Conservation (phyloP, 2,113 vertebrate genomes). For the Neodon shergylaensis region DNA sequence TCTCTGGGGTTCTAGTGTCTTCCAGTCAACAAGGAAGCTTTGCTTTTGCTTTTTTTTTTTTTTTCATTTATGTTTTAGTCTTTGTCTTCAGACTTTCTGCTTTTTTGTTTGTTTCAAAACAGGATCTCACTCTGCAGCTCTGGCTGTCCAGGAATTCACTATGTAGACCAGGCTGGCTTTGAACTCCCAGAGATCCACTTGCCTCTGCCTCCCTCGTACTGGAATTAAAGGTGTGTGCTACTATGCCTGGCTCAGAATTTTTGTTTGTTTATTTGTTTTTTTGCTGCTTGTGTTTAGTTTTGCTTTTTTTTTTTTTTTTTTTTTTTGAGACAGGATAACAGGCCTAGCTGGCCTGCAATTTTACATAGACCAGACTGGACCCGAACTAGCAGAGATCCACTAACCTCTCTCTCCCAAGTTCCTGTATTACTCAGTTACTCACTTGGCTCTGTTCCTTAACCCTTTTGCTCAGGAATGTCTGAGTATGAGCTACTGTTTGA, state of each 20-base stretch:
- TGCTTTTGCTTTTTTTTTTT: too few relatives aligned
- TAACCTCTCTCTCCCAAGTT: neutral
- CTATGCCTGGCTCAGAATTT: too few relatives aligned
- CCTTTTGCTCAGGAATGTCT: slow-evolving; percentile 1
- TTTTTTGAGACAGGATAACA: neutral
- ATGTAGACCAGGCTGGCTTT: neutral
- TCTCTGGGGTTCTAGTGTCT: neutral
- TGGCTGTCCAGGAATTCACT: neutral
- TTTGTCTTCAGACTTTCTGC: neutral
- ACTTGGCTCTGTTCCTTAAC: neutral
- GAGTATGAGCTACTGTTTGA: neutral
- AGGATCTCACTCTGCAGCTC: neutral
- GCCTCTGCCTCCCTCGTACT: neutral
- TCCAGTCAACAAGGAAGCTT: neutral
- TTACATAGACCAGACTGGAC: neutral
- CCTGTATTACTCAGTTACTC: neutral
- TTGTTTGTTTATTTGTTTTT: neutral
- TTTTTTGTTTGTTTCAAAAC: neutral
- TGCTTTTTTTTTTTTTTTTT: too few relatives aligned
- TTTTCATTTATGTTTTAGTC: neutral
- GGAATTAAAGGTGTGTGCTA: neutral
- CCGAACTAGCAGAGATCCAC: neutral
- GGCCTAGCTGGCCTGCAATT: neutral
- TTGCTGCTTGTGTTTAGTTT: neutral
- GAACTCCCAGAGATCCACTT: neutral